phyloP scores from a whole-genome alignment of 2,797 vertebrate genomes.

The Chloroceryle inda region DNA sequence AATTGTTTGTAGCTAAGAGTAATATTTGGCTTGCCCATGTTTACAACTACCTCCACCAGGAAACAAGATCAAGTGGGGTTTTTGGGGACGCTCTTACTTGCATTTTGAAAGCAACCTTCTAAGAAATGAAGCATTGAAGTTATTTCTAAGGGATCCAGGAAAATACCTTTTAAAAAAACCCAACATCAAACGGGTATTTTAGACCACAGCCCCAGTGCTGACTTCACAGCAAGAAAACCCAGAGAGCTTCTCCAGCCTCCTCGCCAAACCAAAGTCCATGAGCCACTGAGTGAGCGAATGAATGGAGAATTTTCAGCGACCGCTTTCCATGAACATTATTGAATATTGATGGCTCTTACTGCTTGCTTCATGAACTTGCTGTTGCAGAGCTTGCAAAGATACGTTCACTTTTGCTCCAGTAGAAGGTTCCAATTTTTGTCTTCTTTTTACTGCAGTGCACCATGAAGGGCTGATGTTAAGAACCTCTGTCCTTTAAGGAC shows the following conservation, averaged over 20 bases:
- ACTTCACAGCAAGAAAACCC: not conserved
- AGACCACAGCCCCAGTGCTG: accelerated
- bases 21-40: not conserved
- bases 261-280: not conserved
- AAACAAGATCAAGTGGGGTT: not conserved
- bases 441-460: not conserved
- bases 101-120: not conserved
- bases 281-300: not conserved
- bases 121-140: not conserved
- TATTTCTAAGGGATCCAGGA: not conserved
- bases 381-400: not conserved
- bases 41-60: not conserved
- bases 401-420: not conserved
- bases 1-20: not conserved
- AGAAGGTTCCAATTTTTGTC: not conserved
- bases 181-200: not conserved
- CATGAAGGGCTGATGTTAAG: not conserved
- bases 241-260: not conserved
- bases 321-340: not conserved
- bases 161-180: not conserved
- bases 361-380: not conserved
- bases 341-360: not conserved
- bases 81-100: not conserved
- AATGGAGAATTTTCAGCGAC: not conserved
- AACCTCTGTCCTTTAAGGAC: not conserved